Evolutionary conservation across 2,113 vertebrate genomes (phyloP).

Genomic region (Dinomys branickii): DNA sequence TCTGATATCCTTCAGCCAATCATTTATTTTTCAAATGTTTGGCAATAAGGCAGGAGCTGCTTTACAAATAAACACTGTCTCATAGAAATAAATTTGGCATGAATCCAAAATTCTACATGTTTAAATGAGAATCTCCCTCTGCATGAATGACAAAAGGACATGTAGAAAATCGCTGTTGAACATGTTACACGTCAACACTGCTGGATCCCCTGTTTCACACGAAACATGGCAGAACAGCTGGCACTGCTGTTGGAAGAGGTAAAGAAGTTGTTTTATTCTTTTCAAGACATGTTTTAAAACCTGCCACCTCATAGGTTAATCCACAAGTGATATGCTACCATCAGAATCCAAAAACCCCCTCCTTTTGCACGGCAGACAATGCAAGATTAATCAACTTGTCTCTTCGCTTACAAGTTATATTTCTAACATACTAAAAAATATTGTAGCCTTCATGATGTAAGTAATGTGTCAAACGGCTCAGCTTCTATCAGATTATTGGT

Average conservation of each 20-base stretch:
- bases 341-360: not conserved
- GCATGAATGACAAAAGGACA: not conserved
- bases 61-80: not conserved
- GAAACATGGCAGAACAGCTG: not conserved
- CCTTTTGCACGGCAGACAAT: not conserved
- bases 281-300: not conserved
- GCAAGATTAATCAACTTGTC: slow-evolving; percentile 43
- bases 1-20: not conserved
- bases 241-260: not conserved
- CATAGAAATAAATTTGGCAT: not conserved
- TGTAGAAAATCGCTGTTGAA: not conserved
- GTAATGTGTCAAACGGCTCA: slow-evolving; percentile 26
- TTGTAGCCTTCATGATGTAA: slow-evolving; percentile 10
- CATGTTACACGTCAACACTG: not conserved
- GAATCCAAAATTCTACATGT: not conserved
- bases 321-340: slow-evolving; percentile 44
- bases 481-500: not conserved
- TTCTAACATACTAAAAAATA: not conserved
- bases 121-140: not conserved
- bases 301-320: not conserved
- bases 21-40: not conserved
- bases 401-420: slow-evolving; percentile 34
- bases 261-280: not conserved
- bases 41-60: not conserved
- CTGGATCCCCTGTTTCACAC: not conserved